phyloP scores from a whole-genome alignment of 2,888 invertebrate species.

The Chouioia cunea region DNA sequence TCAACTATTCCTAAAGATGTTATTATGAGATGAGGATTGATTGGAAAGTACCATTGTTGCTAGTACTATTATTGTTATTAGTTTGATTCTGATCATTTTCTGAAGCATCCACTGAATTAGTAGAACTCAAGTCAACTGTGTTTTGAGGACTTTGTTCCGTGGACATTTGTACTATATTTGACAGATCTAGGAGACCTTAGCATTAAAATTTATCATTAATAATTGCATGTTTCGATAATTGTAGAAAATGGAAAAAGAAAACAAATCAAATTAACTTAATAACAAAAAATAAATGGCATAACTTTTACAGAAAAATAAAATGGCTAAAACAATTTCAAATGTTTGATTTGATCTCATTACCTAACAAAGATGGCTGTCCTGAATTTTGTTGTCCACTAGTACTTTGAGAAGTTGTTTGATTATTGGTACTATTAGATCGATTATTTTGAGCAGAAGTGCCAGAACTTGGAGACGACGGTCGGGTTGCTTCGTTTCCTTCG shows the following conservation, averaged over 20 bases:
- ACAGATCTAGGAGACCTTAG: constrained; percentile 61
- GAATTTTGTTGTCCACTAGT: constrained; percentile 26
- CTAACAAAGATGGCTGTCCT: constrained; percentile 33
- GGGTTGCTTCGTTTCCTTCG: constrained; percentile 51
- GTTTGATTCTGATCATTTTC: constrained; percentile 57
- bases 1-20: background rate
- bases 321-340: background rate
- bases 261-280: background rate
- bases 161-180: constrained; percentile 72
- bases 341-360: constrained; percentile 14
- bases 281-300: background rate
- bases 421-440: constrained; percentile 29
- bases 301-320: background rate
- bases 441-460: constrained; percentile 42
- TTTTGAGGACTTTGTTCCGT: constrained; percentile 73
- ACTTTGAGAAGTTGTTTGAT: constrained; percentile 26
- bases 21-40: constrained; percentile 12
- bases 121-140: constrained; percentile 43
- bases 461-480: constrained; percentile 53
- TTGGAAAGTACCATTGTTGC: constrained; percentile 34
- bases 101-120: constrained; percentile 43
- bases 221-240: background rate
- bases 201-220: constrained; percentile 31
- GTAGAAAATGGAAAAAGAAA: background rate
- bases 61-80: constrained; percentile 52